Evolutionary conservation across 2,113 vertebrate genomes (phyloP), one percentile per base, ranked within the genome.

Genomic region (Pavo muticus): DNA sequence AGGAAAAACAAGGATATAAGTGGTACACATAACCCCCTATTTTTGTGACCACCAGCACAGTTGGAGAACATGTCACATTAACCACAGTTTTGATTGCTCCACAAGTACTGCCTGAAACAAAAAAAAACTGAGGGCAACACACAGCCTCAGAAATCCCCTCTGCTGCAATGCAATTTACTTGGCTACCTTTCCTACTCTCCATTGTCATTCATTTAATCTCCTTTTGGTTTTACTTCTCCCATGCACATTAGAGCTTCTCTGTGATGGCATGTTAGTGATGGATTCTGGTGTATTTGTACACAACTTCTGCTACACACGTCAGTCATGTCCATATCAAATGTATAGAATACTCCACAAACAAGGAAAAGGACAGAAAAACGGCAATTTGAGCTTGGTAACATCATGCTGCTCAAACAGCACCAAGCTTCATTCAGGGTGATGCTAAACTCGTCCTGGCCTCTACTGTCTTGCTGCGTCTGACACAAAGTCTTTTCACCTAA

Each of bases 281-380:
- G 21, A 76, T 37, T 19, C 59, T 35, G 12, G 8, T 15, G 18
- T n/a, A 18, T n/a, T 48, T 0, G 0, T 64, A 48, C 23, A 74
- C 57, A 83, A 13, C 27, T 25, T 45, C 80, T 35, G 50, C 60
- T 24, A 65, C 64, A 30, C 54, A 40, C 25, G 30, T 52, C 23
- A n/a, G 29, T 50, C 48, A 19, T 4, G 42, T 25, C 54, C 17
- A 50, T 14, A 56, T 32, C 17, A 8, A 14, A 42, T 2, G 19
- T 4, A 29, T 27, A 45, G 18, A 81, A 18, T 12, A 61, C 23
- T 59, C 76, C 11, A n/a, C 45, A 79, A 79, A 68, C 10, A 14
- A 37, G 27, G 15, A 54, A 54, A 30, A 54, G 52, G 7, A 10
- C 9, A 63, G 39, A 40, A 90, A 54, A 90, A 76, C 50, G 32